These are phyloP conservation scores for Podocnemis expansa DNA, from an alignment of 2,113 vertebrate genomes.

Conservation along the genomic window DNA sequence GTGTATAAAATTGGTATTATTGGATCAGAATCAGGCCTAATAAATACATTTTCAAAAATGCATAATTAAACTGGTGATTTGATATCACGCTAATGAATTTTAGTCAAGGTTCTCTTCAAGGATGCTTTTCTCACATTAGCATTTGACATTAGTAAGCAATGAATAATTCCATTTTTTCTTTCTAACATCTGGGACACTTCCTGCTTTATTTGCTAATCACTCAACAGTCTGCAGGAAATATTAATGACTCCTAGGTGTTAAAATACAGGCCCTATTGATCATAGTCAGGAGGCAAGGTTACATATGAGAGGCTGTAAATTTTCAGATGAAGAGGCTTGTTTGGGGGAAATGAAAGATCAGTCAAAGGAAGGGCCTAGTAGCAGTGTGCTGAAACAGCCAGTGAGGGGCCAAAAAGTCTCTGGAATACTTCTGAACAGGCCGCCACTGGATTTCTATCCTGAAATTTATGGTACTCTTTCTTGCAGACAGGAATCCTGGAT, in stretches of 20 bases:
- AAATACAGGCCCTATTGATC: background rate
- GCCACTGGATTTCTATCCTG: background rate
- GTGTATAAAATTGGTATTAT: slow-evolving; percentile 64
- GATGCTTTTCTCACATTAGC: slow-evolving; percentile 75
- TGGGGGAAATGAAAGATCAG: background rate
- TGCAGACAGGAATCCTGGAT: background rate
- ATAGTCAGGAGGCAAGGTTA: background rate
- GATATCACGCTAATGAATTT: slow-evolving; percentile 74
- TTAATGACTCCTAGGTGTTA: slow-evolving; percentile 63
- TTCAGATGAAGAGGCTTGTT: slow-evolving; percentile 23
- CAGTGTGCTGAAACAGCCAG: background rate
- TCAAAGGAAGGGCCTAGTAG: background rate
- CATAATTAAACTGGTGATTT: slow-evolving; percentile 73
- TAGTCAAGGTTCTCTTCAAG: slow-evolving; percentile 77
- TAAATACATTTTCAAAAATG: slow-evolving; percentile 69
- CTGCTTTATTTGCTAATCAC: slow-evolving; percentile 69
- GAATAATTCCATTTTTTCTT: slow-evolving; percentile 79
- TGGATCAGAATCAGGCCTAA: slow-evolving; percentile 65
- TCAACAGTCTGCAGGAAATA: slow-evolving; percentile 65
- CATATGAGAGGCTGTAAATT: background rate
- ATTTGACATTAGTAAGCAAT: slow-evolving; percentile 77
- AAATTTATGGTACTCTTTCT: background rate
- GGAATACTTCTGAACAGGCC: background rate
- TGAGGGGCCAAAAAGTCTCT: too few relatives aligned
- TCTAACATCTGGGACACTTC: slow-evolving; percentile 74